phyloP scores from a whole-genome alignment of 2,113 vertebrate species.

The Empidonax traillii region DNA sequence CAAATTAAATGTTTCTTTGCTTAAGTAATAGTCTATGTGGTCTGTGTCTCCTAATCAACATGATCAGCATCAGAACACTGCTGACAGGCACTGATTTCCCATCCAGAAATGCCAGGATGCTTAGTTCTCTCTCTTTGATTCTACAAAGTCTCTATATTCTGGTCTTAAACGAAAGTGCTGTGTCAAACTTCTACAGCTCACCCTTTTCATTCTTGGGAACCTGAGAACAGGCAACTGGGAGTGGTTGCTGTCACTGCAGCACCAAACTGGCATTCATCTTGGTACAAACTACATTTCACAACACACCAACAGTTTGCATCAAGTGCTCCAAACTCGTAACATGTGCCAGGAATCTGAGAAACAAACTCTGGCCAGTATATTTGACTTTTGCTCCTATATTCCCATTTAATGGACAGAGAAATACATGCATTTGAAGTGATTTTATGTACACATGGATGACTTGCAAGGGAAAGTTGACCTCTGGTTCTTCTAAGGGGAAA shows the following conservation, averaged over 20 bases:
- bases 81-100: background rate
- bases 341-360: background rate
- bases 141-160: background rate
- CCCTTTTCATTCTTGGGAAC: background rate
- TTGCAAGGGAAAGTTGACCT: background rate
- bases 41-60: background rate
- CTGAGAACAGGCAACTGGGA: background rate
- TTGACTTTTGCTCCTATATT: background rate
- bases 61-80: background rate
- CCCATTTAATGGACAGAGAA: background rate
- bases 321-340: background rate
- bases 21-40: background rate
- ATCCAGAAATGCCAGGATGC: background rate
- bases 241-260: accelerated
- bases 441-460: background rate
- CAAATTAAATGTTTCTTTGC: background rate
- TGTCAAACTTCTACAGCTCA: background rate
- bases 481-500: background rate
- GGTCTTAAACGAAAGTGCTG: background rate
- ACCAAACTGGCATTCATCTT: background rate
- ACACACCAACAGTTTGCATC: background rate
- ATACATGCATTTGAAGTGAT: background rate
- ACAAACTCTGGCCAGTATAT: background rate
- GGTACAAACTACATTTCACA: background rate
- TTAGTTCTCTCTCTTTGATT: background rate